A percentile compares a stretch with the other conserved stretches of the same genome.
Conservation (phyloP, 1,140 invertebrate species). For the Hypothenemus hampei region DNA sequence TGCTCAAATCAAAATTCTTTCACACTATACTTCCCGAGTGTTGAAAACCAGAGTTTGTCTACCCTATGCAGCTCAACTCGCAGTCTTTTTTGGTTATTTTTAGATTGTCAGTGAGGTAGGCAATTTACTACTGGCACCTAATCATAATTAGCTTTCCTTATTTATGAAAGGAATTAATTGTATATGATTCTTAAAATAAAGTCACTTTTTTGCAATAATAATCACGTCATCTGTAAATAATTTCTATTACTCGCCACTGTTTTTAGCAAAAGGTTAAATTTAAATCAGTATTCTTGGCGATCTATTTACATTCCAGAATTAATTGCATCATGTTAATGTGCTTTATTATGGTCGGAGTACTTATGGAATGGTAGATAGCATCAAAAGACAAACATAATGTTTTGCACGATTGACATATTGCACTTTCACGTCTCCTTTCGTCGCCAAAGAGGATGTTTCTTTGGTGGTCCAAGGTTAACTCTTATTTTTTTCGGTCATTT, state of each 20-base stretch:
- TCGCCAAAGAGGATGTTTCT: neutral
- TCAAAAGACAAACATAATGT: conserved; percentile 18
- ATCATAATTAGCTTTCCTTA: no score
- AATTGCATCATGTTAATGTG: conserved; percentile 20
- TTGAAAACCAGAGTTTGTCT: neutral
- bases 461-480: conserved; percentile 13
- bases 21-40: neutral
- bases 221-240: neutral
- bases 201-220: neutral
- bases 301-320: conserved; percentile 24
- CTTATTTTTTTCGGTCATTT: no score
- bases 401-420: conserved; percentile 21
- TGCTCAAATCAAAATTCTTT: neutral
- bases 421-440: conserved; percentile 1
- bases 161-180: no score
- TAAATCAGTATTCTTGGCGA: conserved; percentile 10
- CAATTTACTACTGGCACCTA: no score
- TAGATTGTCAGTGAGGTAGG: neutral
- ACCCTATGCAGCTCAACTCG: neutral
- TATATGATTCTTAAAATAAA: neutral
- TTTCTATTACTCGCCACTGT: neutral
- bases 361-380: conserved; percentile 16
- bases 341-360: conserved; percentile 16
- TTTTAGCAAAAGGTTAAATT: conserved; percentile 4
- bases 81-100: neutral